phyloP scores from a whole-genome alignment of 2,797 vertebrate species.

The Falco novaeseelandiae region DNA sequence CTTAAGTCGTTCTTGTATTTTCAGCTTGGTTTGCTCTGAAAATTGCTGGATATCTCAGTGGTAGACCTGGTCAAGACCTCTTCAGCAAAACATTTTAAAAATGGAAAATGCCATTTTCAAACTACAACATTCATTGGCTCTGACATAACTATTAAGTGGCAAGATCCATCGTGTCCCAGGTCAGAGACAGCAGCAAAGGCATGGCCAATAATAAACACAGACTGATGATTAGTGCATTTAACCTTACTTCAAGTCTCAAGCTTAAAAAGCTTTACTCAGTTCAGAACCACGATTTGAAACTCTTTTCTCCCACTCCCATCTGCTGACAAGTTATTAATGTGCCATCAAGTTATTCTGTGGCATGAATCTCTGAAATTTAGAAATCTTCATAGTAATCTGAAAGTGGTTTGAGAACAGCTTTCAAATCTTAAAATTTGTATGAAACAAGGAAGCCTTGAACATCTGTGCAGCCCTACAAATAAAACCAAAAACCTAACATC shows the following conservation, averaged over 20 bases:
- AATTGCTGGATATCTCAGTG: not conserved
- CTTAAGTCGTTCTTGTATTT: not conserved
- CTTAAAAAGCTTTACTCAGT: not conserved
- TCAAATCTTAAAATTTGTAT: not conserved
- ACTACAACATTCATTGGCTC: not conserved
- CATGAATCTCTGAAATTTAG: not conserved
- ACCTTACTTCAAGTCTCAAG: not conserved
- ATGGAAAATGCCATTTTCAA: not conserved
- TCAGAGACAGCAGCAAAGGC: not conserved
- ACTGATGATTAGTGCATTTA: not conserved
- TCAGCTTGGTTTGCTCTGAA: not conserved
- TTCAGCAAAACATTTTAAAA: not conserved
- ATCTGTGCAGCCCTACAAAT: not conserved
- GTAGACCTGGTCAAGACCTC: not conserved
- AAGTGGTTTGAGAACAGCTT: constrained; percentile 24
- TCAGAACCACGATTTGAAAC: not conserved
- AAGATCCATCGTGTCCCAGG: not conserved
- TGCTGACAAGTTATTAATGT: constrained; percentile 56
- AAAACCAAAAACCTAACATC: not conserved
- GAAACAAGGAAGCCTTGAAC: not conserved
- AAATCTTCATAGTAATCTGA: not conserved
- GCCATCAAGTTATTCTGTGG: constrained; percentile 15
- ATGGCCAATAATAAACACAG: not conserved
- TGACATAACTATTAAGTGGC: not conserved
- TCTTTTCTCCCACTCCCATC: constrained; percentile 59